Evolutionary conservation across 2,888 invertebrate genomes (phyloP).

Genomic region (Agrilus mali): DNA sequence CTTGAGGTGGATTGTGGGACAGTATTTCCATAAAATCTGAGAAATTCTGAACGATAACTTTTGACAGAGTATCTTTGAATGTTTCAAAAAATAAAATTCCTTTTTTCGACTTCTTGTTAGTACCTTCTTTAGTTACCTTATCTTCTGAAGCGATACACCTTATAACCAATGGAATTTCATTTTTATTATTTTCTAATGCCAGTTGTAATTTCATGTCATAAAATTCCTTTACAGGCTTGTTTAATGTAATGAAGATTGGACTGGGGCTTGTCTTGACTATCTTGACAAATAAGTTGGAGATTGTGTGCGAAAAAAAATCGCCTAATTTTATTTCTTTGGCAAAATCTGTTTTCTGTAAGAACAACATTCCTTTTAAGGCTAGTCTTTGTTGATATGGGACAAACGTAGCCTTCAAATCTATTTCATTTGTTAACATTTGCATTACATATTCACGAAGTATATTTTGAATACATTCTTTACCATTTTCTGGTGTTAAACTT

Average conservation of each 20-base stretch:
- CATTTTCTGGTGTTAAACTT: background rate
- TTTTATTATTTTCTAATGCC: slow-evolving; percentile 14
- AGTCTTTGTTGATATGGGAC: slow-evolving; percentile 19
- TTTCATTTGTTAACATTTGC: slow-evolving; percentile 10
- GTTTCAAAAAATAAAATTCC: slow-evolving; percentile 22
- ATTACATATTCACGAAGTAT: slow-evolving; percentile 11
- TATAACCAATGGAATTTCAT: slow-evolving; percentile 10
- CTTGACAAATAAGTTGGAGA: slow-evolving; percentile 6
- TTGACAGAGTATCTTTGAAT: slow-evolving; percentile 21
- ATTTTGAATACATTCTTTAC: background rate
- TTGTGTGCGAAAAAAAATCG: slow-evolving; percentile 5
- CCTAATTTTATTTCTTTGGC: slow-evolving; percentile 16
- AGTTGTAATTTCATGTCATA: slow-evolving; percentile 17
- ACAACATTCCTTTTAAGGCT: slow-evolving; percentile 20
- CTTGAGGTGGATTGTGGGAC: background rate
- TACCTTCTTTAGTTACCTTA: slow-evolving; percentile 17
- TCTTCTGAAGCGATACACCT: slow-evolving; percentile 1
- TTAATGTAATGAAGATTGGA: slow-evolving; percentile 7
- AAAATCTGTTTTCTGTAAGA: slow-evolving; percentile 14
- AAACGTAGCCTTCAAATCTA: slow-evolving; percentile 16
- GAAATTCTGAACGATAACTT: slow-evolving; percentile 18
- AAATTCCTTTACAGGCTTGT: slow-evolving; percentile 11
- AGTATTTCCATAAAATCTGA: slow-evolving; percentile 14
- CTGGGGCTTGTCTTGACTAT: slow-evolving; percentile 7
- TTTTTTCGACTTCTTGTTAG: slow-evolving; percentile 14